Evolutionary conservation across 2,888 invertebrate species (phyloP).

Genomic region (Idaea biselata): DNA sequence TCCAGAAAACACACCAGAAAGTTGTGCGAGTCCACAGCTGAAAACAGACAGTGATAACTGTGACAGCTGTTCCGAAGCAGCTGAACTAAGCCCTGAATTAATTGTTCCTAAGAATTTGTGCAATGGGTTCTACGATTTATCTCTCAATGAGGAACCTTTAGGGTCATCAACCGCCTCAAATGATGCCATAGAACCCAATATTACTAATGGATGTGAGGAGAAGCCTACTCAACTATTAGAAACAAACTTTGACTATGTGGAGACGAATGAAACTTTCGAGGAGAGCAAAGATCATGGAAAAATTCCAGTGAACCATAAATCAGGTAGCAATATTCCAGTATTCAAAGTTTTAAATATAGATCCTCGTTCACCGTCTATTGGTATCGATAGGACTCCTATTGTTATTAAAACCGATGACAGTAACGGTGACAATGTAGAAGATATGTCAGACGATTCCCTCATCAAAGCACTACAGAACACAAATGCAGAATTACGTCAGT

Average conservation of each 20-base stretch:
- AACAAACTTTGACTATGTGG: conserved; percentile 82
- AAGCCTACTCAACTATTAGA: conserved; percentile 76
- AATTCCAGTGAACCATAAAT: conserved; percentile 19
- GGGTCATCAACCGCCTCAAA: conserved; percentile 68
- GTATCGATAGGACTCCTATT: conserved; percentile 75
- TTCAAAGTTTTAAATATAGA: conserved; percentile 62
- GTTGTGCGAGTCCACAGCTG: conserved; percentile 50
- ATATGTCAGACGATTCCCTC: conserved; percentile 72
- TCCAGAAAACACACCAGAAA: conserved; percentile 36
- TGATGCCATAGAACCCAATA: conserved; percentile 62
- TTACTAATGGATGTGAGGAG: conserved; percentile 40
- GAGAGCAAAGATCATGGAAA: conserved; percentile 36
- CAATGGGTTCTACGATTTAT: conserved; percentile 59
- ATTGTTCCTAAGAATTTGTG: conserved; percentile 66
- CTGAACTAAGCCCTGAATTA: conserved; percentile 49
- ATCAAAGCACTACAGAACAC: conserved; percentile 67
- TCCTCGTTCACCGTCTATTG: conserved; percentile 72
- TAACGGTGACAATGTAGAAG: conserved; percentile 61
- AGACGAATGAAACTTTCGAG: conserved; percentile 49
- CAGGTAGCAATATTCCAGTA: conserved; percentile 33
- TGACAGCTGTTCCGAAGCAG: conserved; percentile 48
- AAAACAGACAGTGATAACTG: conserved; percentile 41
- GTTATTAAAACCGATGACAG: conserved; percentile 52
- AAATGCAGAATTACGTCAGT: conserved; percentile 56
- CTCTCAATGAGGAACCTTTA: conserved; percentile 61